Conservation (phyloP, 2,888 invertebrate genomes). For the Acrocyrtus sp. region DNA sequence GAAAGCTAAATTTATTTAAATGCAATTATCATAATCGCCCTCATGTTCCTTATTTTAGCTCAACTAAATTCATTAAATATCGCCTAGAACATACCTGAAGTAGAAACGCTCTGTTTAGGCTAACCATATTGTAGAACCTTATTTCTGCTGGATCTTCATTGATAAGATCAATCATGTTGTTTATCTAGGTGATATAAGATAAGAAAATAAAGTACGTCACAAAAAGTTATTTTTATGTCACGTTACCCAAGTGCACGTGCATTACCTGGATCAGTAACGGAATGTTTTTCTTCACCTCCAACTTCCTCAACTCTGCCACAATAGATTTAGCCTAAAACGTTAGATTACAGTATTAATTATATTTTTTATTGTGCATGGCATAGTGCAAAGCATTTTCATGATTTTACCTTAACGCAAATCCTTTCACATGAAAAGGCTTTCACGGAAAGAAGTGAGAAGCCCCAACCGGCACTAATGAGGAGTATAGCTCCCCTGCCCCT, state of each 20-base stretch:
- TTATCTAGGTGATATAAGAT: too few species aligned
- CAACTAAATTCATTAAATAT: too few species aligned
- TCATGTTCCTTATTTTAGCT: background rate
- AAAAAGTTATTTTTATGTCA: too few species aligned
- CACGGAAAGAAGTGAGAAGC: slow-evolving; percentile 15
- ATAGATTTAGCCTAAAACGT: slow-evolving; percentile 26
- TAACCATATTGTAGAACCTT: slow-evolving; percentile 31
- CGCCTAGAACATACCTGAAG: slow-evolving; percentile 15
- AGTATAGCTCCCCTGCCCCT: slow-evolving; percentile 5
- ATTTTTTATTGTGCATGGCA: too few species aligned
- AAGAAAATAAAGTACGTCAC: too few species aligned
- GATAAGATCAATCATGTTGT: slow-evolving; percentile 23
- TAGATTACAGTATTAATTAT: too few species aligned
- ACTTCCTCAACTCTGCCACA: slow-evolving; percentile 1
- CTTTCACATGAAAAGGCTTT: slow-evolving; percentile 26
- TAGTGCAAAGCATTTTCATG: too few species aligned
- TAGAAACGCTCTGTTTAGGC: slow-evolving; percentile 30
- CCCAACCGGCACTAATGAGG: slow-evolving; percentile 16
- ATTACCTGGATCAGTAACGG: slow-evolving; percentile 13
- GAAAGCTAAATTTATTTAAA: background rate
- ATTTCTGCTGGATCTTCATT: slow-evolving; percentile 27
- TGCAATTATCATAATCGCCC: background rate
- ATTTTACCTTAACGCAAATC: slow-evolving; percentile 13
- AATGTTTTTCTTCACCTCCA: slow-evolving; percentile 11
- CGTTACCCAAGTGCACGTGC: too few species aligned